These are phyloP conservation scores for Phania funesta DNA, from an alignment of 2,888 invertebrate genomes.

Conservation along the genomic window DNA sequence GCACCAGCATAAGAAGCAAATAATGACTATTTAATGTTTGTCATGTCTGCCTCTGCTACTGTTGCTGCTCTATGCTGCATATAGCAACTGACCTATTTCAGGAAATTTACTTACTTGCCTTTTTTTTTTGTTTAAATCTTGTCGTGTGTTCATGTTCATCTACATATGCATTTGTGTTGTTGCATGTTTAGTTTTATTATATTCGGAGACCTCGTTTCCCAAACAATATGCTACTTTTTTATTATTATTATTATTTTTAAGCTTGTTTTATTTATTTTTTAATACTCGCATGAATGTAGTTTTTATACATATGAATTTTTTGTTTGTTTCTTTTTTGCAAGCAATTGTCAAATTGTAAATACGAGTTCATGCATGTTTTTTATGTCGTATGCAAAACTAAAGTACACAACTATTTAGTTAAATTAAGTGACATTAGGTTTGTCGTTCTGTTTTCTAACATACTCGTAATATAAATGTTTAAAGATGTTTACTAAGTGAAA, in stretches of 20 bases:
- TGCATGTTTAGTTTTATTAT: constrained; percentile 42
- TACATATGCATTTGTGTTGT: not conserved
- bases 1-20: constrained; percentile 21
- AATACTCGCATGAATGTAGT: constrained; percentile 26
- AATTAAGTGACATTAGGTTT: constrained; percentile 28
- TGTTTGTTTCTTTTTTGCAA: constrained; percentile 8
- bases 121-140: constrained; percentile 50
- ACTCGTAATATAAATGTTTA: not conserved
- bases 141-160: not conserved
- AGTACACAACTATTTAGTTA: constrained; percentile 42
- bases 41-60: constrained; percentile 41
- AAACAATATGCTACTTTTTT: constrained; percentile 54
- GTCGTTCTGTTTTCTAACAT: not conserved
- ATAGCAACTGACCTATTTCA: constrained; percentile 65
- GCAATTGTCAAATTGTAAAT: constrained; percentile 55
- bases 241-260: constrained; percentile 31
- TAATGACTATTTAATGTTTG: constrained; percentile 68
- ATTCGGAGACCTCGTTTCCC: constrained; percentile 60
- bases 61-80: constrained; percentile 28
- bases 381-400: constrained; percentile 38
- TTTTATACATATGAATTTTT: constrained; percentile 11
- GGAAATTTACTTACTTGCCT: not conserved
- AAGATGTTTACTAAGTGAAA: constrained; percentile 22
- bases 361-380: constrained; percentile 24
- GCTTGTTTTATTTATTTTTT: constrained; percentile 41